phyloP scores from a whole-genome alignment of 2,888 invertebrate genomes.

The Machimus rusticus region DNA sequence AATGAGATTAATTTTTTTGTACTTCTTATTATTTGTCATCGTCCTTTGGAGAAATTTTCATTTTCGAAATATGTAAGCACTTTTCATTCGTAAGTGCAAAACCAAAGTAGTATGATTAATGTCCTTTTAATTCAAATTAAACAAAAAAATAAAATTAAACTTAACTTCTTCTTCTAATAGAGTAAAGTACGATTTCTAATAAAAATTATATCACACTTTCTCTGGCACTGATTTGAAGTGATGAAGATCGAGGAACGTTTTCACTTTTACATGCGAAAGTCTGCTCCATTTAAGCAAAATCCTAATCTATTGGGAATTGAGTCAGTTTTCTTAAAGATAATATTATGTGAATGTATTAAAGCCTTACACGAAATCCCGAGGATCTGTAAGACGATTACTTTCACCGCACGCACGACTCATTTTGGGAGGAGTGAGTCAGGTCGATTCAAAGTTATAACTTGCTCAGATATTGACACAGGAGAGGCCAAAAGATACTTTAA shows the following conservation, averaged over 20 bases:
- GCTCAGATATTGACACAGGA: background rate
- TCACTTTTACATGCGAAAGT: background rate
- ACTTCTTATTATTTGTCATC: no score
- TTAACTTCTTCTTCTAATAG: no score
- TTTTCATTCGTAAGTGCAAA: no score
- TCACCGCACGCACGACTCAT: constrained; percentile 21
- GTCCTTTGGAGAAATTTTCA: no score
- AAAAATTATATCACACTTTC: background rate
- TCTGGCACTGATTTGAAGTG: background rate
- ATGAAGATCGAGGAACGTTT: background rate
- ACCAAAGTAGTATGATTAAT: no score
- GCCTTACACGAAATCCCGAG: background rate
- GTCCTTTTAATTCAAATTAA: no score
- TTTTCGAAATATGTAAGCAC: no score
- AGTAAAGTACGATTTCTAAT: background rate
- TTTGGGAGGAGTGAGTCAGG: background rate
- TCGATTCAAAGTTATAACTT: background rate
- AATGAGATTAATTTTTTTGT: no score
- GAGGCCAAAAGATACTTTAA: background rate
- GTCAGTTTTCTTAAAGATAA: background rate
- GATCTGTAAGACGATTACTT: constrained; percentile 17
- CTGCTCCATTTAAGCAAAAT: background rate
- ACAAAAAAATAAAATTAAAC: no score
- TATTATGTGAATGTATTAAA: constrained; percentile 10
- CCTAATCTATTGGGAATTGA: background rate